These are phyloP conservation scores for Rhynchomys soricoides DNA, from an alignment of 2,113 vertebrate species.

Conservation along the genomic window DNA sequence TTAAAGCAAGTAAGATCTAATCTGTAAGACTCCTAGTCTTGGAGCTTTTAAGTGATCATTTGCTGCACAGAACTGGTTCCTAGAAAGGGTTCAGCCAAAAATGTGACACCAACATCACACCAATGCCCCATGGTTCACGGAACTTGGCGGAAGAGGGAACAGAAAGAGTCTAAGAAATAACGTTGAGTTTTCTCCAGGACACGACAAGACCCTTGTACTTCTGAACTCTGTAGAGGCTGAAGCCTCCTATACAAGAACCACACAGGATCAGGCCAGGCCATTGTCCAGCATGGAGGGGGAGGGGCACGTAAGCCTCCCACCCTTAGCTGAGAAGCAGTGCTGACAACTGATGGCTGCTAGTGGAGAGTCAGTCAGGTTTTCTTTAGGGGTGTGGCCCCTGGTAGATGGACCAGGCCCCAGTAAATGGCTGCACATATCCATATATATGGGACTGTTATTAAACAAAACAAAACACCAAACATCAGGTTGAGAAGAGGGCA, in stretches of 20 bases:
- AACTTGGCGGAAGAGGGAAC: background rate
- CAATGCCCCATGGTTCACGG: background rate
- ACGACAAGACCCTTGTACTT: background rate
- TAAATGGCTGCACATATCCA: background rate
- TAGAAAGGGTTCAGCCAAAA: background rate
- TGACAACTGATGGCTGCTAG: background rate
- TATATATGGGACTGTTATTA: background rate
- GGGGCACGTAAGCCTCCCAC: background rate
- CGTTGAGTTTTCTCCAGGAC: background rate
- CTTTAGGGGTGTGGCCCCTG: background rate
- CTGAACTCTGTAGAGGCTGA: background rate
- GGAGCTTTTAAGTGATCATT: background rate
- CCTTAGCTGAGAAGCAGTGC: too few relatives aligned
- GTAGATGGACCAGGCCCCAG: background rate
- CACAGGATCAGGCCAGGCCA: background rate
- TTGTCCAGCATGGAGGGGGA: background rate
- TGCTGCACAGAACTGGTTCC: background rate
- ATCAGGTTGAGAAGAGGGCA: background rate
- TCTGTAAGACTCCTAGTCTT: background rate
- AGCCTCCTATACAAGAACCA: background rate
- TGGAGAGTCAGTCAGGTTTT: background rate
- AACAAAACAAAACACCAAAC: background rate
- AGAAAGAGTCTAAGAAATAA: background rate
- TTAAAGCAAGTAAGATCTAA: conserved; percentile 29
- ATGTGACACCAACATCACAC: background rate